Evolutionary conservation across 2,797 vertebrate genomes (phyloP), one percentile per base, ranked within the genome.

Genomic region (Enteromius unitaeniatus): DNA sequence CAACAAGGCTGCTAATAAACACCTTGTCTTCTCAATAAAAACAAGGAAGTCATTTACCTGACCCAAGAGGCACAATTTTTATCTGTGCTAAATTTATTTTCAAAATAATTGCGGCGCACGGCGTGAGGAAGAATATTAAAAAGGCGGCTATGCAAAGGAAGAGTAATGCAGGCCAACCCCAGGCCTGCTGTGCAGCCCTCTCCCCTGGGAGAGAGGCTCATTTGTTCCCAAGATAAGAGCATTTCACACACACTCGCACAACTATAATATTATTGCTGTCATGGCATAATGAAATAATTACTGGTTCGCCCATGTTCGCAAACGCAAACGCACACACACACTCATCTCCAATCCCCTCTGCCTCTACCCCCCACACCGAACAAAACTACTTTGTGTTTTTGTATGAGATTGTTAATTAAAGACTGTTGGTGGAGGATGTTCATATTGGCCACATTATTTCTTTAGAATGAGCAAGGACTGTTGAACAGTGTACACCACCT

Each of bases 21-120:
- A 98, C 96, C 96, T 97, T 97, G 97, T 98, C 97, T 97, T 95
- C 95, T 97, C 94, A 96, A 96, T 97, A 97, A 97, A 97, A 98
- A 97, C 97, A 97, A 96, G 95, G 95, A 96, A 97, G 96, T 97
- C 96, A 94, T 97, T 98, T 97, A 95, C 95, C 95, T 96, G 96
- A 97, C 97, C 97, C 97, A 96, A 96, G 97, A 98, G 98, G 97
- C 96, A 94, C 94, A 95, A 95, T 96, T 97, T 92, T 95, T 96
- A 95, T 97, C 96, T 95, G 95, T 91, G 95, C 96, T 95, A 97
- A 97, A 99, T 98, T 97, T 98, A 98, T 98, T 98, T 98, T 96
- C 87, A 95, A 97, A 98, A 96, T 98, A 98, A 99, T 98, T 98
- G 97, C 95, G 88, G 86, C 40, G 53, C 90, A 94, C 93, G 94